Evolutionary conservation across 2,888 invertebrate species (phyloP).

Genomic region (Fragum fragum): DNA sequence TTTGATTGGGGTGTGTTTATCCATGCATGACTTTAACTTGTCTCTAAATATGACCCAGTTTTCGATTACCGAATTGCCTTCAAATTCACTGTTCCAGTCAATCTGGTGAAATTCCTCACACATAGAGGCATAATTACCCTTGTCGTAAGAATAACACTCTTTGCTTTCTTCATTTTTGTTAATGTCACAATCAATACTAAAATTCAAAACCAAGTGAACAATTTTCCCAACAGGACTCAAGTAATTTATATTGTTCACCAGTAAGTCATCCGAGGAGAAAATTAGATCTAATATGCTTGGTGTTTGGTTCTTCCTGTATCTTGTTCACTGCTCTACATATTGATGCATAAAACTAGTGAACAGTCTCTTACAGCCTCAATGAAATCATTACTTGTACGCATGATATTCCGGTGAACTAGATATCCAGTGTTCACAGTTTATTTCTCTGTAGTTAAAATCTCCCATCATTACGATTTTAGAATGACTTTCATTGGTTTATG

Average conservation of each 20-base stretch:
- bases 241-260: background rate
- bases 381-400: background rate
- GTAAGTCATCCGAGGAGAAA: conserved; percentile 5
- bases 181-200: background rate
- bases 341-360: background rate
- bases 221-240: conserved; percentile 4
- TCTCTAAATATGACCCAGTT: conserved; percentile 7
- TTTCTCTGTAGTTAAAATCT: conserved; percentile 19
- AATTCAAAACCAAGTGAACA: conserved; percentile 8
- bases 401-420: background rate
- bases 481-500: background rate
- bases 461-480: conserved; percentile 10
- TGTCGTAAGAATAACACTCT: background rate
- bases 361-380: conserved; percentile 14
- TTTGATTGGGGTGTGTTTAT: background rate
- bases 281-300: conserved; percentile 8
- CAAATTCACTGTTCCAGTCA: conserved; percentile 13
- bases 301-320: conserved; percentile 5
- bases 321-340: background rate
- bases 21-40: background rate
- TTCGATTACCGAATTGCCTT: background rate
- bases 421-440: conserved; percentile 4
- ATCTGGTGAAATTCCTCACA: background rate
- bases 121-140: background rate
- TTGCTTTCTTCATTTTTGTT: too few relatives aligned